Evolutionary conservation across 2,888 invertebrate species (phyloP).

Genomic region (Ophion ventricosus): DNA sequence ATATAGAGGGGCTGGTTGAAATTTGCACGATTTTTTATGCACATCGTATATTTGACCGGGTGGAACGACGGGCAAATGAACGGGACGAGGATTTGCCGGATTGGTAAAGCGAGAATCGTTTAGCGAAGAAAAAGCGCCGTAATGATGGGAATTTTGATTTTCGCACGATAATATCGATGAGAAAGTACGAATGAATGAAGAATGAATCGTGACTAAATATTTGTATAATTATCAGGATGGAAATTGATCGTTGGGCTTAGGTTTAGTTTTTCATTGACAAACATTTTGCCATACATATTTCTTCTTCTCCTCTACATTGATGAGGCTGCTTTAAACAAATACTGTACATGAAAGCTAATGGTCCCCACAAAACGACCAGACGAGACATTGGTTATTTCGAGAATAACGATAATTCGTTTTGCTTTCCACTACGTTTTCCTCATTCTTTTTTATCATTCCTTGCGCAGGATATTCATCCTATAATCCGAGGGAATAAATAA

Average conservation of each 20-base stretch:
- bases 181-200: constrained; percentile 1
- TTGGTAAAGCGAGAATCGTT: too few relatives aligned
- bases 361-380: neutral
- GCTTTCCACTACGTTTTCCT: neutral
- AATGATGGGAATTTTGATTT: neutral
- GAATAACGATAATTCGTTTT: neutral
- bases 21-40: neutral
- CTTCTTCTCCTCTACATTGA: too few relatives aligned
- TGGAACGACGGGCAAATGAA: too few relatives aligned
- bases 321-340: too few relatives aligned
- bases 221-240: neutral
- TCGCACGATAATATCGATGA: constrained; percentile 22
- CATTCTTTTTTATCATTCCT: neutral
- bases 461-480: neutral
- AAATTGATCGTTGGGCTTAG: too few relatives aligned
- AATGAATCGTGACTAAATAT: neutral
- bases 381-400: too few relatives aligned
- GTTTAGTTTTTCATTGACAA: too few relatives aligned
- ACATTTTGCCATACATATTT: too few relatives aligned
- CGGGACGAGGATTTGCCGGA: too few relatives aligned
- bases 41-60: neutral
- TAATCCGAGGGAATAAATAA: constrained; percentile 8
- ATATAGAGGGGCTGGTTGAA: neutral
- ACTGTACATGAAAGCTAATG: neutral
- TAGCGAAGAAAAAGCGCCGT: too few relatives aligned